Conservation (phyloP, 2,113 vertebrate species). For the Tragelaphus scriptus region DNA sequence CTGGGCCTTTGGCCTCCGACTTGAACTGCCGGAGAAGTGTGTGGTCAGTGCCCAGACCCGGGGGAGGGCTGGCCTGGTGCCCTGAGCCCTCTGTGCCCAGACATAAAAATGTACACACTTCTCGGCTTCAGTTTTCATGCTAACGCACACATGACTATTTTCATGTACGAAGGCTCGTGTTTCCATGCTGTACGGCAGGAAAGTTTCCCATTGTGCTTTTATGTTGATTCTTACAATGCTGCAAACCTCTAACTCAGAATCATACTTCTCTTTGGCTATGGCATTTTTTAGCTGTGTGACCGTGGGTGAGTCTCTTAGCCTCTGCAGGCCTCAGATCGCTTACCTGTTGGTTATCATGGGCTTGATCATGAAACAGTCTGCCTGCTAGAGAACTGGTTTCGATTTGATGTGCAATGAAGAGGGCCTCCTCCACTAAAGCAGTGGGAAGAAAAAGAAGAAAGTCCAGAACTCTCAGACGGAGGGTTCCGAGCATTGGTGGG, state of each 20-base stretch:
- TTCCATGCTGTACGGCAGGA: fast-evolving
- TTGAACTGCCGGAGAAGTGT: fast-evolving
- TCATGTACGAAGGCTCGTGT: fast-evolving
- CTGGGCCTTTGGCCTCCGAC: background rate
- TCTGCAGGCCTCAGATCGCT: too few species aligned
- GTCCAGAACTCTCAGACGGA: background rate
- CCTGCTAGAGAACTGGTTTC: background rate
- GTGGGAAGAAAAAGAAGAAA: background rate
- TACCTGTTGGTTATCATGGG: fast-evolving
- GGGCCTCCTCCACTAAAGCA: background rate
- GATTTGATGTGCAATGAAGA: background rate
- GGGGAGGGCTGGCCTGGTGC: background rate
- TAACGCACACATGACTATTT: fast-evolving
- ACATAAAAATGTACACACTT: fast-evolving
- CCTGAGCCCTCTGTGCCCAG: background rate
- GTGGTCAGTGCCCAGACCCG: fast-evolving
- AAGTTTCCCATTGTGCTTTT: background rate
- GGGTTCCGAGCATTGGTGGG: background rate
- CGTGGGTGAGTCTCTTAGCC: background rate
- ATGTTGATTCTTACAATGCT: fast-evolving
- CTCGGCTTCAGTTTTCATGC: background rate
- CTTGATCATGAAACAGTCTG: background rate
- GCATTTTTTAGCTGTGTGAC: background rate
- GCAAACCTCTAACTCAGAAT: background rate
- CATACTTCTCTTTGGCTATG: fast-evolving